phyloP scores from a whole-genome alignment of 2,113 vertebrate species.

The Ailuropoda melanoleuca region DNA sequence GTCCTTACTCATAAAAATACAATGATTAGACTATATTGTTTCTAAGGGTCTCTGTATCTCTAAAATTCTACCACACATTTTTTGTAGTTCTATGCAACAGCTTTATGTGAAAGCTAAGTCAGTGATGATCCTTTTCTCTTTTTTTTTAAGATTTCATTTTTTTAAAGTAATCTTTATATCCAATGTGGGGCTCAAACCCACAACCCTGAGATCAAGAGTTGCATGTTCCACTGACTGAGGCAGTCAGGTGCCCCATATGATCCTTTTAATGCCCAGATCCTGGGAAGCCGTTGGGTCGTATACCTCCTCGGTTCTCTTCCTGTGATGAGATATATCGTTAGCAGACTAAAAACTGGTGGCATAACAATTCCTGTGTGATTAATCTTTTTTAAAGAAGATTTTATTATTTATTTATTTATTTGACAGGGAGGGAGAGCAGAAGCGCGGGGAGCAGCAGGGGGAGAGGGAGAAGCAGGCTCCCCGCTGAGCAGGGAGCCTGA shows the following conservation, averaged over 20 bases:
- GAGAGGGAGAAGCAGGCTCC: not conserved
- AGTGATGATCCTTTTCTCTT: not conserved
- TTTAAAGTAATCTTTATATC: not conserved
- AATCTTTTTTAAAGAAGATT: not conserved
- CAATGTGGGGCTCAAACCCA: not conserved
- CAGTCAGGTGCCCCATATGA: not conserved
- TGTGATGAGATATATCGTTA: fast-evolving
- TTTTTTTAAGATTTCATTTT: not conserved
- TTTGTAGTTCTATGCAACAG: not conserved
- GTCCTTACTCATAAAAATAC: not conserved
- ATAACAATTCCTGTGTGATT: not conserved
- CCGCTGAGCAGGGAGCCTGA: not conserved
- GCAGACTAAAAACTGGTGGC: too few species aligned
- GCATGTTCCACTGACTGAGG: not conserved
- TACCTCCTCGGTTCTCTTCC: not conserved
- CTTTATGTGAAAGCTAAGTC: not conserved
- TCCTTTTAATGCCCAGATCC: not conserved
- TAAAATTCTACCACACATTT: not conserved
- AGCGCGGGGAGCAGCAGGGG: not conserved
- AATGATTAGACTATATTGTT: not conserved
- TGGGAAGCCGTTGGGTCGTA: not conserved
- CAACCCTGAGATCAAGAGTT: not conserved
- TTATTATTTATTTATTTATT: not conserved
- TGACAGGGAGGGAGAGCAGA: not conserved
- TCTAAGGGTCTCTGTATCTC: not conserved